Evolutionary conservation across 2,888 invertebrate species (phyloP), one percentile per base, ranked within the genome.

Genomic region (Torymus aiolomorphi): DNA sequence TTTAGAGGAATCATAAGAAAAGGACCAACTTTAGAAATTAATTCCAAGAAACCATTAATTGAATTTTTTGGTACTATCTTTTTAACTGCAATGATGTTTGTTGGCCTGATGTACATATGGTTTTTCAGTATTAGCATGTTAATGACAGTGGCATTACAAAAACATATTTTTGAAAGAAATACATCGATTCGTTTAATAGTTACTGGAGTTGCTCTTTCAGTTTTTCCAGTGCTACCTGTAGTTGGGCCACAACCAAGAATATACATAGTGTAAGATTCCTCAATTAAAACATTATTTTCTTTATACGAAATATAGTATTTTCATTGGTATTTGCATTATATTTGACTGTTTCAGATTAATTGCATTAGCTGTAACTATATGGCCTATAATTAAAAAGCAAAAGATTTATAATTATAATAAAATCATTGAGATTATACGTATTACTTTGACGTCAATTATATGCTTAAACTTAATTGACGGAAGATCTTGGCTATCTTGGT

Each of bases 191-290:
- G 49, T 51, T 75, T 82, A 14, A 14, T 72, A 67, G 84, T 82
- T 77, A 87, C 87, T 52, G 88, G 87, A 76, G 59, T 94, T 2
- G 78, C 91, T 14, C 91, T 96, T 52, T 92, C 94, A 61, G 87
- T 95, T 62, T 98, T 97, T 90, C 97, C 97, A 2, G 91, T 96
- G 80, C 91, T 97, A 82, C 95, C 97, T 73, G 93, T 95, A 59
- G 94, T 96, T 81, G 95, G 95, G 62, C 93, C 94, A 85, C 91
- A 93, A 67, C 92, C 94, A 59, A 92, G 93, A 87, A 93, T 93
- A 85, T 91, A 91, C 85, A 88, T 94, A 80, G 92, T 94, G 94
- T 94, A 90, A 92, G 93, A 92, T 87, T 71, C 56, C 2, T 31
- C 24, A 49, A 76, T 57, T 65, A n/a, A 52, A 18, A 42, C 10